Evolutionary conservation across 2,888 invertebrate genomes (phyloP), one percentile per base, ranked within the genome.

Genomic region (Drosophila mimica): DNA sequence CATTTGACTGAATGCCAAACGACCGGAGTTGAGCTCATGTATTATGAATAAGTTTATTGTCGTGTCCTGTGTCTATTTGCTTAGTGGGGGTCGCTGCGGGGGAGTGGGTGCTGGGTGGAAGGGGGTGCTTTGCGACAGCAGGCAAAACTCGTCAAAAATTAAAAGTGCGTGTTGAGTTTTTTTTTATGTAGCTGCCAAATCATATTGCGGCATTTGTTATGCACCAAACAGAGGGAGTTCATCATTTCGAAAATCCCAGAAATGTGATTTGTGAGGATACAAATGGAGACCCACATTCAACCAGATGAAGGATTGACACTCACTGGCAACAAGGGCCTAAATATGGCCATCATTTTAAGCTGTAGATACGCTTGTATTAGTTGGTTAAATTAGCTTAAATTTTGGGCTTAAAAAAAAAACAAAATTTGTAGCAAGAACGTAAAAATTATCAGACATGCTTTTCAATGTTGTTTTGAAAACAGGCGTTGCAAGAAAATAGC

Each of bases 181-280:
- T 70, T 49, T 61, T 74, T 72, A 57, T 83, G 76, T 79, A 56
- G 63, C 69, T 79, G 76, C 64, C 87, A 84, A 84, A 84, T 84
- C 84, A 84, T 89, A 89, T 89, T 89, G 83, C 30, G 66, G 38
- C 83, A 83, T 88, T 75, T 88, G 75, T 78, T 88, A 88, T 83
- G 83, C 83, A 81, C 63, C 73, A 65, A 49, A 38, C 51, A 13
- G 43, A 34, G 28, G 30, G 28, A 43, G 13, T 40, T 54, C 30
- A 48, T 38, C 49, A 61, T 54, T 34, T 72, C 40, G 38, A 51
- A 77, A 85, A 80, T 84, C 71, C 70, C 51, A 67, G 48, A 31
- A 43, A 38, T 31, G 30, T 40, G 9, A 38, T 34, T 38, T 48
- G 11, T 25, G 31, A 49, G 61, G 33, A 48, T 13, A 36, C 38